Evolutionary conservation across 2,888 invertebrate species (phyloP), one percentile per base, ranked within the genome.

Genomic region (Drosophila neonasuta): DNA sequence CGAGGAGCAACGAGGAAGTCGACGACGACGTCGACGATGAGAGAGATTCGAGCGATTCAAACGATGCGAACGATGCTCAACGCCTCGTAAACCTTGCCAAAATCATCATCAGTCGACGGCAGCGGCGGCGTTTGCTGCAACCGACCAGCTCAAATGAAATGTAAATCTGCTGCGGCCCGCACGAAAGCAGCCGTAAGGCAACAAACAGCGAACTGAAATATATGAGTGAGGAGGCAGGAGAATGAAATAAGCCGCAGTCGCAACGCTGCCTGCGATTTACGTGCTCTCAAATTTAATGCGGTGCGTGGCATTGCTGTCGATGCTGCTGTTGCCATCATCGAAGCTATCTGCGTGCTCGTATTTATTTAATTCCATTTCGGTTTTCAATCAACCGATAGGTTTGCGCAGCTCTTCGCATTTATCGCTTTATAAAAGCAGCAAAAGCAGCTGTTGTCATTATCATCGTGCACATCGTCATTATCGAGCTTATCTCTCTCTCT

Each of bases 321-420:
- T 36, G 36, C 6, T 36, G 5, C 36, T 42, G 15, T 17, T n/a
- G 36, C 36, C 66, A 56, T 48, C 59, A 20, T 54, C 39, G 56
- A 56, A 54, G 68, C 70, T 74, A 61, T 56, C 61, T 59, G 59
- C 48, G 69, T 66, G 51, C 68, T 69, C 74, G 68, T 81, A 81
- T 84, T 82, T 86, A 86, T 77, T 86, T 84, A 86, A 86, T 81
- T 86, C 81, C 71, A 84, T 82, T 82, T 81, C 56, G 82, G 63
- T 68, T 84, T 84, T 75, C 84, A 80, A 81, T 81, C 86, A 86
- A 71, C 52, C 86, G 64, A 86, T 81, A 80, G 84, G 78, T 78
- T 83, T 82, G 68, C 58, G 67, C 71, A 70, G 77, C 67, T 74
- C 55, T 82, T 69, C 48, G 56, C 58, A 39, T 68, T 69, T 77